phyloP scores from a whole-genome alignment of 2,888 invertebrate genomes.

The Chrysolina oricalcia region DNA sequence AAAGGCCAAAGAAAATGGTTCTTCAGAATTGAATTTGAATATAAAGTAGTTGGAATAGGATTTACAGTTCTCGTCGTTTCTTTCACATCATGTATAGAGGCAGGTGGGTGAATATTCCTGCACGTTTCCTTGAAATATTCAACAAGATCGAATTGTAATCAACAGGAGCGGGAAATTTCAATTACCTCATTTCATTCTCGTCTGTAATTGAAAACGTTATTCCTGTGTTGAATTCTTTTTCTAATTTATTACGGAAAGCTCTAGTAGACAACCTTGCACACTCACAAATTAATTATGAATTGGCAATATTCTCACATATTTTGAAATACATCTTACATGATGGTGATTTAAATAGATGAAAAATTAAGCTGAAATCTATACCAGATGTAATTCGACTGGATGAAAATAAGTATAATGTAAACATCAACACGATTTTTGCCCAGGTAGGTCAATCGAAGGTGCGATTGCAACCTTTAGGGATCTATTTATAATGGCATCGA shows the following conservation, averaged over 20 bases:
- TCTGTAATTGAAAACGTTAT: background rate
- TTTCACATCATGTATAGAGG: background rate
- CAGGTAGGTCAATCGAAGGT: no score
- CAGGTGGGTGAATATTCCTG: background rate
- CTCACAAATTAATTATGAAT: background rate
- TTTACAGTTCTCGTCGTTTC: background rate
- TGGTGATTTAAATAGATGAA: background rate
- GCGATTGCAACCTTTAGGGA: no score
- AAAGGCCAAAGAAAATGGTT: background rate
- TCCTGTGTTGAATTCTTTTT: background rate
- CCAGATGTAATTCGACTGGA: no score
- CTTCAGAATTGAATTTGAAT: constrained; percentile 7
- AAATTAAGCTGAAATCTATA: background rate
- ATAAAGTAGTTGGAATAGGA: background rate
- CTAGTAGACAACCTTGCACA: no score
- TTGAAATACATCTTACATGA: background rate
- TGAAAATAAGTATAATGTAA: no score
- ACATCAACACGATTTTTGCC: no score
- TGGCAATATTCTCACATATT: background rate
- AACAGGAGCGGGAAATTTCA: background rate
- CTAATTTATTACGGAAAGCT: background rate
- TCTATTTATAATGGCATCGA: no score
- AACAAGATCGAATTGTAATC: background rate
- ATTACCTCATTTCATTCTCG: background rate
- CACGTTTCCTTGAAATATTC: background rate